Percentiles rank a stretch among this genome's conserved stretches.
Conservation (phyloP, 2,888 invertebrate genomes). For the Euplexia lucipara region DNA sequence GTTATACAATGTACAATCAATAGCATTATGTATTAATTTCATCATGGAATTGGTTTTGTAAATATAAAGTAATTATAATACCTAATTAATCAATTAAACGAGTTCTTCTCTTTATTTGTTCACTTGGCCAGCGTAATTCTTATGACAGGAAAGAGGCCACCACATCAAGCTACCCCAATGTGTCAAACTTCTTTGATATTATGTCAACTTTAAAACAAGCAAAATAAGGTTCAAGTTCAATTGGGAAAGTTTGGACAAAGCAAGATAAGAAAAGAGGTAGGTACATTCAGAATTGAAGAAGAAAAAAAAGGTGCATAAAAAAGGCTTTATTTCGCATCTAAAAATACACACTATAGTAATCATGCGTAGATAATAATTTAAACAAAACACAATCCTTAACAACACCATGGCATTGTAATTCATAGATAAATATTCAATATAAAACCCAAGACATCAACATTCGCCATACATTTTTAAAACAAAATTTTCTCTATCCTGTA, state of each 20-base stretch:
- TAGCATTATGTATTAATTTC: not conserved
- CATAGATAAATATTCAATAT: constrained; percentile 9
- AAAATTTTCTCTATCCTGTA: constrained; percentile 8
- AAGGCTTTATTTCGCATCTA: constrained; percentile 38
- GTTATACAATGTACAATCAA: constrained; percentile 21
- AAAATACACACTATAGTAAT: constrained; percentile 38
- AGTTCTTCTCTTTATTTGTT: too few relatives aligned
- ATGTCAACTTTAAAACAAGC: too few relatives aligned
- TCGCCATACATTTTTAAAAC: constrained; percentile 21
- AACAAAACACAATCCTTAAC: not conserved
- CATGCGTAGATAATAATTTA: constrained; percentile 30
- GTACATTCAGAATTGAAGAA: too few relatives aligned
- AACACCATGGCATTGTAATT: not conserved
- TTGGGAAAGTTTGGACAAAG: too few relatives aligned
- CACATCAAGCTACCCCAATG: too few relatives aligned
- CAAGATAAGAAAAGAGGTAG: too few relatives aligned
- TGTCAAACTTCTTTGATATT: too few relatives aligned
- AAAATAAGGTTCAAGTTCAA: too few relatives aligned
- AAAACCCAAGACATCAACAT: constrained; percentile 12
- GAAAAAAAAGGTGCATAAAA: not conserved
- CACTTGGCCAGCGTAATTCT: too few relatives aligned
- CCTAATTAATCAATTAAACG: too few relatives aligned
- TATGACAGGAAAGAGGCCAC: too few relatives aligned
- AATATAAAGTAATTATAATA: too few relatives aligned
- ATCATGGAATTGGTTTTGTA: not conserved